Evolutionary conservation across 2,888 invertebrate species (phyloP).

Genomic region (Acrocyrtus sp.): DNA sequence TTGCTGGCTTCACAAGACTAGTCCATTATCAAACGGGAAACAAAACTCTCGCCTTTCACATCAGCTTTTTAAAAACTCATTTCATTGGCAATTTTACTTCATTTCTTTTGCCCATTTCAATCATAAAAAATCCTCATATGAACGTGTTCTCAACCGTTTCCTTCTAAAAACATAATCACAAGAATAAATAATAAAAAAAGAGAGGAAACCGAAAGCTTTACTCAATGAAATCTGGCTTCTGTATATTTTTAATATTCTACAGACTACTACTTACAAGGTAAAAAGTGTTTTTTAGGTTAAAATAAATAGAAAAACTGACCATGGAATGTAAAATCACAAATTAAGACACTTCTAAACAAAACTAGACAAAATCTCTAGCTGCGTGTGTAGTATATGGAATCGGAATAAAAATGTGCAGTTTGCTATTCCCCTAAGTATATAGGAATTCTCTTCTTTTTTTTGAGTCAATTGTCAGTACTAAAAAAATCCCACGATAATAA

Average conservation of each 20-base stretch:
- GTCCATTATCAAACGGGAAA: conserved; percentile 60
- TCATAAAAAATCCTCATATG: not conserved
- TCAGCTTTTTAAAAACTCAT: not conserved
- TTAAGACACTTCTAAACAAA: not conserved
- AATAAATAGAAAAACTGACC: not conserved
- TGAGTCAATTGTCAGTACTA: not conserved
- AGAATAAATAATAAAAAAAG: not conserved
- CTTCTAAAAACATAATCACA: not conserved
- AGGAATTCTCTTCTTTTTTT: not conserved
- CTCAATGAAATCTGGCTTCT: not conserved
- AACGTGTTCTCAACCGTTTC: not conserved
- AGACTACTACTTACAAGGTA: too few relatives aligned
- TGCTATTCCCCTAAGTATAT: too few relatives aligned
- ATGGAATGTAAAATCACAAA: not conserved
- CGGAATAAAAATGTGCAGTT: too few relatives aligned
- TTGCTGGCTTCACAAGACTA: conserved; percentile 61
- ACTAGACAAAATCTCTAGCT: not conserved
- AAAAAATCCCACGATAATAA: conserved; percentile 1
- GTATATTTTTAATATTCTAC: too few relatives aligned
- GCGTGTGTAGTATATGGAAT: not conserved
- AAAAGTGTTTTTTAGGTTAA: too few relatives aligned
- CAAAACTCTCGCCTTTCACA: conserved; percentile 25
- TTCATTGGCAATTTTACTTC: not conserved
- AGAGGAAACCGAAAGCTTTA: not conserved
- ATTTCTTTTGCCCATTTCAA: not conserved